Evolutionary conservation across 2,113 vertebrate species (phyloP).

Genomic region (Zosterops hypoxanthus): DNA sequence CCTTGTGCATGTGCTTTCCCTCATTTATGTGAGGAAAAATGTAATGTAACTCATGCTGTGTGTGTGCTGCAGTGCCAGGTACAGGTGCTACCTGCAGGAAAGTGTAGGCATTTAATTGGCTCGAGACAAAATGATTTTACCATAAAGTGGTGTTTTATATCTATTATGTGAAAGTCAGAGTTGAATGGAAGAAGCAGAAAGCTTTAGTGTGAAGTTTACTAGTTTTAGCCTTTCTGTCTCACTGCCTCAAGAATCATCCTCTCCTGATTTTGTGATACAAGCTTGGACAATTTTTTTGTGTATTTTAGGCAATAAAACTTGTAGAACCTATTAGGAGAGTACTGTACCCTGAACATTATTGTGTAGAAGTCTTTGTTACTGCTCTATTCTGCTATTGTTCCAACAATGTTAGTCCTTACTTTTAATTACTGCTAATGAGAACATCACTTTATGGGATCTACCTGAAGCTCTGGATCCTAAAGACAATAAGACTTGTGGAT

Average conservation of each 20-base stretch:
- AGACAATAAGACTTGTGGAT: not conserved
- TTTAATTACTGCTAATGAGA: not conserved
- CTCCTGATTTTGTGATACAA: not conserved
- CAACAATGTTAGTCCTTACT: not conserved
- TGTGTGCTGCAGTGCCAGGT: accelerated
- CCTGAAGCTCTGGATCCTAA: not conserved
- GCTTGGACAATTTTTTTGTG: not conserved
- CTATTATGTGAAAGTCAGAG: not conserved
- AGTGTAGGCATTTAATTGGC: not conserved
- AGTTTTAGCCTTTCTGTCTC: not conserved
- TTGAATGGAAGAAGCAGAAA: not conserved
- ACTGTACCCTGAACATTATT: not conserved
- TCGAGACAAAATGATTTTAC: not conserved
- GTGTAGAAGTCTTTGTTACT: not conserved
- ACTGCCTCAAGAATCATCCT: not conserved
- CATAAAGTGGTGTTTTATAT: not conserved
- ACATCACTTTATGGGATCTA: not conserved
- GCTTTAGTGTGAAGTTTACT: not conserved
- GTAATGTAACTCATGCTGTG: not conserved
- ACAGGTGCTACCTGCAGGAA: not conserved
- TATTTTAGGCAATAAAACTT: not conserved
- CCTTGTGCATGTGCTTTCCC: not conserved
- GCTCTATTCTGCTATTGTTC: not conserved
- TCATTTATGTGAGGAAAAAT: not conserved
- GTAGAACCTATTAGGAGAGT: not conserved